These are phyloP conservation scores for Cydia fagiglandana DNA, from an alignment of 1,140 invertebrate species.

Conservation along the genomic window DNA sequence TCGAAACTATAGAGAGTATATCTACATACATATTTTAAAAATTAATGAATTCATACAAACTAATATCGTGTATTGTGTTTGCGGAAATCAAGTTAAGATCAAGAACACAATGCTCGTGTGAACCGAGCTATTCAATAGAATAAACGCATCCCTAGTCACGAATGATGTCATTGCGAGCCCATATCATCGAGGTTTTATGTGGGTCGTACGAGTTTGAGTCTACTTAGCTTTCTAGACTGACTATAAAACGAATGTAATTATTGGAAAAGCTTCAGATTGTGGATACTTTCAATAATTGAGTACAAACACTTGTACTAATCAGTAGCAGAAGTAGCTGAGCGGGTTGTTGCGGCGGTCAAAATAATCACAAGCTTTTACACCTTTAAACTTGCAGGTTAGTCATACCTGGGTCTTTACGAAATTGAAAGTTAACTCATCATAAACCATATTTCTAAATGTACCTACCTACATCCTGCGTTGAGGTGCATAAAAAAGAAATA, in stretches of 20 bases:
- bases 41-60: neutral
- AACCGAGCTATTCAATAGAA: neutral
- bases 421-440: too few relatives aligned
- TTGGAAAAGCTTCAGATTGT: neutral
- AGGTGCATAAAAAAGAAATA: neutral
- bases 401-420: too few relatives aligned
- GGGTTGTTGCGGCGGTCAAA: too few relatives aligned
- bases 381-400: too few relatives aligned
- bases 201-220: neutral
- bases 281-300: neutral
- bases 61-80: neutral
- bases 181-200: neutral
- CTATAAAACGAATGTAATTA: neutral
- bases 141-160: neutral
- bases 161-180: neutral
- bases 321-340: too few relatives aligned
- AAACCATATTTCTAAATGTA: too few relatives aligned
- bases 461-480: too few relatives aligned
- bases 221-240: neutral
- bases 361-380: too few relatives aligned
- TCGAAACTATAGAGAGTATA: too few relatives aligned
- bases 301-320: neutral
- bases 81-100: neutral
- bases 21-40: neutral
- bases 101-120: neutral